These are phyloP conservation scores for Acanthornis magna DNA, from an alignment of 2,797 vertebrate genomes.

Conservation along the genomic window DNA sequence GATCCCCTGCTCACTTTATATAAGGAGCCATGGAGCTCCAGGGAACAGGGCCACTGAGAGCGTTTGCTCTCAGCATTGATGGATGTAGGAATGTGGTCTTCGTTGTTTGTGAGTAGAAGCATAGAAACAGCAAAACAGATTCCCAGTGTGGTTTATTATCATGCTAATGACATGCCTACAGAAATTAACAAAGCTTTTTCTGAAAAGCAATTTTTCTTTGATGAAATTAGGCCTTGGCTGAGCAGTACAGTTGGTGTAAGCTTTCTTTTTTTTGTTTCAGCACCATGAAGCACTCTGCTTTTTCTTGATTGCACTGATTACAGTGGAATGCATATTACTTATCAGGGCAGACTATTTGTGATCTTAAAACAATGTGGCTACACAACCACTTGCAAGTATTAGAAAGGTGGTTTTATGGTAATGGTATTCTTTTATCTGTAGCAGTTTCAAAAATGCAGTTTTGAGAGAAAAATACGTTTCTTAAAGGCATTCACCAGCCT, in stretches of 20 bases:
- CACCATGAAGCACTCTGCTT: background rate
- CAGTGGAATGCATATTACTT: background rate
- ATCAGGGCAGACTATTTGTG: background rate
- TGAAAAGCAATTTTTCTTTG: constrained; percentile 37
- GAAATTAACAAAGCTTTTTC: constrained; percentile 25
- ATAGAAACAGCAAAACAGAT: background rate
- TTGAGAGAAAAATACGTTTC: background rate
- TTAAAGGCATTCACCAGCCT: background rate
- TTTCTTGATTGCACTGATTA: constrained; percentile 13
- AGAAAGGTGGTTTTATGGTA: background rate
- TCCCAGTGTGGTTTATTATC: constrained; percentile 16
- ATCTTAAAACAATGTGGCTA: background rate
- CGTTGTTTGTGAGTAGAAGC: background rate
- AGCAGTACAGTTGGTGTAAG: background rate
- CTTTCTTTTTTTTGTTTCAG: background rate
- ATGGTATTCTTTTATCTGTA: background rate
- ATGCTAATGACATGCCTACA: constrained; percentile 29
- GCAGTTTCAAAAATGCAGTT: background rate
- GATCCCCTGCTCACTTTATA: background rate
- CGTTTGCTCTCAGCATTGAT: background rate
- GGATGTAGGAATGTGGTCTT: background rate
- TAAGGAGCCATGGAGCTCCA: background rate
- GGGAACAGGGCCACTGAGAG: background rate
- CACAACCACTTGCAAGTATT: background rate
- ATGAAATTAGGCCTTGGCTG: constrained; percentile 34